A percentile compares a stretch with the other conserved stretches of the same genome.
Conservation (phyloP, 2,797 vertebrate species). For the Hoplostethus mediterraneus region DNA sequence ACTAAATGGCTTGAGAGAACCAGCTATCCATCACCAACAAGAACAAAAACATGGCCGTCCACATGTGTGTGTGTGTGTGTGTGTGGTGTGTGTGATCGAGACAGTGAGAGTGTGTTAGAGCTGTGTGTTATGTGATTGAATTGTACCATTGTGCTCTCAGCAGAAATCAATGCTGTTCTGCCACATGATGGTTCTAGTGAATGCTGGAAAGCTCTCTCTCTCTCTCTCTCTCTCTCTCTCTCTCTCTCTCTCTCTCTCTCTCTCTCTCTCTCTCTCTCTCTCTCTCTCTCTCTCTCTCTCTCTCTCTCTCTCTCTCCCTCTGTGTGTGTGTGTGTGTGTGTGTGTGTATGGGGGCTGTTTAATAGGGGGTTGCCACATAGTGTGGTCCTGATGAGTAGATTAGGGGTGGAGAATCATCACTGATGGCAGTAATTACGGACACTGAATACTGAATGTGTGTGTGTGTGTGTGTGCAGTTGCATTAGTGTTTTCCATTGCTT, state of each 20-base stretch:
- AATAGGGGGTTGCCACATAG: slow-evolving; percentile 72
- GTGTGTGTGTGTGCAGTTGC: slow-evolving; percentile 20
- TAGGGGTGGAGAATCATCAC: slow-evolving; percentile 58
- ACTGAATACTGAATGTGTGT: slow-evolving; percentile 35
- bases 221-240: too few species aligned
- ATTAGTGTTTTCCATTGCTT: slow-evolving; percentile 35
- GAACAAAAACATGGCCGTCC: slow-evolving; percentile 13
- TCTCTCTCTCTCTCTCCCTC: too few species aligned
- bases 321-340: slow-evolving; percentile 32
- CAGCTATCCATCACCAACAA: slow-evolving; percentile 26
- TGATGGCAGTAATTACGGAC: slow-evolving; percentile 72
- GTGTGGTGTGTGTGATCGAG: background rate
- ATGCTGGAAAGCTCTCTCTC: slow-evolving; percentile 17
- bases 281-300: too few species aligned
- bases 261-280: background rate
- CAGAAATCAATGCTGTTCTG: slow-evolving; percentile 71
- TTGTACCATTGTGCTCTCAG: slow-evolving; percentile 67
- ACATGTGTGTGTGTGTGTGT: slow-evolving; percentile 32
- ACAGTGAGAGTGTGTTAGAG: background rate
- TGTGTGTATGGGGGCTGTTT: slow-evolving; percentile 47
- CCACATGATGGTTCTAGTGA: slow-evolving; percentile 51
- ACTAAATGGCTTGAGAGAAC: slow-evolving; percentile 21
- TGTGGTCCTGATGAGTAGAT: slow-evolving; percentile 62
- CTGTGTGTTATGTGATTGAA: slow-evolving; percentile 52
- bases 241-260: too few species aligned